Evolutionary conservation across 2,888 invertebrate genomes (phyloP), one percentile per base, ranked within the genome.

Genomic region (Drosophila subquinaria): DNA sequence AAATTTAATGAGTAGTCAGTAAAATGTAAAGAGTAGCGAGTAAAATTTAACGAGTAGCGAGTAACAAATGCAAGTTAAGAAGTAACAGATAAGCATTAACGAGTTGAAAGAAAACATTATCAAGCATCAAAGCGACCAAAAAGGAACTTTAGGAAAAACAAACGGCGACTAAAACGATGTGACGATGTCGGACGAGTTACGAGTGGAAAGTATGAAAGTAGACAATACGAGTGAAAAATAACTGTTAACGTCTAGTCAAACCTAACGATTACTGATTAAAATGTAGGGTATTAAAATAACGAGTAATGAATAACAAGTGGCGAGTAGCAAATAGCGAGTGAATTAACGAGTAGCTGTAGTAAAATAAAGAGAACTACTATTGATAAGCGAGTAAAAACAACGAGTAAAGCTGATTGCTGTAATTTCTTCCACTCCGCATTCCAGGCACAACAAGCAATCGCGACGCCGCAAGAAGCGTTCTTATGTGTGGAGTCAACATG

Each of bases 401-500:
- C 33, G 17, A 9, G 3, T 6, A 23, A 2, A 3, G 0, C 11
- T 8, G 10, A n/a, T 3, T n/a, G 17, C 23, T 52, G 23, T 6
- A 17, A 13, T 36, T 5, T 11, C 9, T 36, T 10, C 11, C 20
- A 6, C 3, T 10, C 13, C 13, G 3, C 33, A 13, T 36, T 10
- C 36, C 73, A 93, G 94, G 10, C 94, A 93, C 83, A 93, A 93
- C 55, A 95, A 95, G 87, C 94, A 94, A 73, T 88, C 79, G 36
- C 85, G 91, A 36, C 88, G 90, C 5, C 93, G 95, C 71, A 93
- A 94, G 88, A 95, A 95, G 87, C 93, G 96, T 43, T 95, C 95
- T 1, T 94, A 95, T 77, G 94, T 95, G 60, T 95, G 95, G 94
- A 75, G 92, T 85, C 89, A 93, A 90, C 90, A 93, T 89, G 92